Base-by-base conservation (phyloP, 2,113 vertebrate species). In the Cyanistes caeruleus region DNA sequence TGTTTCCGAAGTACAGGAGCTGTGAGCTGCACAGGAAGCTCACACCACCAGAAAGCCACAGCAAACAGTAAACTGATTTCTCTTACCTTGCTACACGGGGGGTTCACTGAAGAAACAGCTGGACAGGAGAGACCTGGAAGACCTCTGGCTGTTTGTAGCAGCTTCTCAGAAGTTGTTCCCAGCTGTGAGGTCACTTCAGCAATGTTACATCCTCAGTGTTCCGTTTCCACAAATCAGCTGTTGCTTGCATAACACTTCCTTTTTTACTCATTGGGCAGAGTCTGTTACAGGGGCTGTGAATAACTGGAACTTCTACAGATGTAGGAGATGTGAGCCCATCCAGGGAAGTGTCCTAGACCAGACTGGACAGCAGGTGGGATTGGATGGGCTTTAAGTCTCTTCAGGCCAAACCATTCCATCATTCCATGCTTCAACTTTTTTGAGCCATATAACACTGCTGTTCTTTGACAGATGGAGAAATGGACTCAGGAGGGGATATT, bases 161-260 rank as follows among this genome's bases (percentile, higher is more conserved):
- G 23, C 10, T 58, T 16, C 15, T 21, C 23, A 7, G 7, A 4
- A 5, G 13, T 17, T n/a, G 2, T 28, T 49, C 56, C 12, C 37
- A 30, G 13, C 67, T 52, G 22, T 55, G 30, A 55, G 11, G 30
- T 55, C 53, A 55, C 53, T 31, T 28, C 16, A 33, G 13, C 7
- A 56, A 15, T 56, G 44, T 25, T 14, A 28, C 28, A 13, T 35
- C 13, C 46, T 41, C 23, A 2, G 9, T 5, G 41, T 46, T 80
- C 39, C 2, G 3, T 2, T 79, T 35, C 28, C 33, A 19, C 25
- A 2, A 5, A 15, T 3, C 2, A 8, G 7, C 9, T 1, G 3
- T 16, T 28, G 25, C 17, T 65, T 79, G n/a, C 10, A 0, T 44
- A 35, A n/a, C 41, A 33, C 39, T 52, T 70, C 41, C 39, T 15